Evolutionary conservation across 2,797 vertebrate genomes (phyloP), one percentile per base, ranked within the genome.

Genomic region (Chloroceryle inda): DNA sequence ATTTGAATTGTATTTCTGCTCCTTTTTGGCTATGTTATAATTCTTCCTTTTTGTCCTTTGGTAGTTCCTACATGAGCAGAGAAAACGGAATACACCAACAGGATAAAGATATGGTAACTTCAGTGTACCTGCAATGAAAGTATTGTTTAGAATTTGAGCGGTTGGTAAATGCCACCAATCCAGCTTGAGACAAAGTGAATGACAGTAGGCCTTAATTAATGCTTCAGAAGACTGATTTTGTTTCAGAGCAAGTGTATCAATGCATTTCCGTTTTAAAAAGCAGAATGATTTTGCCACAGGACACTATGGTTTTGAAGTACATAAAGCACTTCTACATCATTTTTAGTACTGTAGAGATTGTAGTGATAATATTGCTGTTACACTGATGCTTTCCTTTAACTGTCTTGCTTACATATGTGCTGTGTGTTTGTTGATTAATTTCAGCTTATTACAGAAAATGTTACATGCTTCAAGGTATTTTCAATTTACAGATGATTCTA

Each of bases 1-100:
- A 58, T 69, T 80, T 89, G 35, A 85, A 89, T 92, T 92, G 59
- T 22, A 64, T 18, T 77, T 35, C 81, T 92, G 78, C 87, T 88
- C 52, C 52, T 68, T 95, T 88, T 80, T 56, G 82, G 44, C 31
- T 82, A 1, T 37, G 47, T 52, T 59, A 33, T 85, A 72, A 78
- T 92, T 89, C 68, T 94, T 97, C 74, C 64, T 61, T 71, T 91
- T 95, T 80, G 55, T 75, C 80, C 77, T 96, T 97, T 90, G 23
- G 92, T 96, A 96, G 88, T 49, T 62, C 88, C 38, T 78, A 62
- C 52, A 22, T 74, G 81, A 62, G 42, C 45, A 76, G 68, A 16
- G 19, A 38, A 59, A 76, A 83, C 20, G 10, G 29, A 58, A 68
- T 59, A 12, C 2, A 27, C 17, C 42, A 42, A 9, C 64, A 66